phyloP scores from a whole-genome alignment of 2,797 vertebrate species.

The Lithobates pipiens region DNA sequence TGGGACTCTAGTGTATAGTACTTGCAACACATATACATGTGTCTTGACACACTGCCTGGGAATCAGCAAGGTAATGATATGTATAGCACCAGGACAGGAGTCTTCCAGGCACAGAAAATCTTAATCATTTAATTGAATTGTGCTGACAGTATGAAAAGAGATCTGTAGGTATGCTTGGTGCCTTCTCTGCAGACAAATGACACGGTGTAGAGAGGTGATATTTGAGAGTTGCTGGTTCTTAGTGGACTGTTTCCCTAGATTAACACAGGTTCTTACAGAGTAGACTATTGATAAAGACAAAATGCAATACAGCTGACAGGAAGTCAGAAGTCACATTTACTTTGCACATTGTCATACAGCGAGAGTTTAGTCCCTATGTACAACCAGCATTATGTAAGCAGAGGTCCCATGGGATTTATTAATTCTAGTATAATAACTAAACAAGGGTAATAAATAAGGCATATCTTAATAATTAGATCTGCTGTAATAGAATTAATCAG shows the following conservation, averaged over 20 bases:
- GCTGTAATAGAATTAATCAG: no score
- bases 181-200: constrained; percentile 52
- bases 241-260: constrained; percentile 37
- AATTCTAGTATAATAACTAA: no score
- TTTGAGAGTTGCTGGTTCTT: constrained; percentile 42
- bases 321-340: constrained; percentile 11
- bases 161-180: constrained; percentile 53
- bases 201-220: constrained; percentile 60
- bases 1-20: not conserved
- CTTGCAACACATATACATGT: not conserved
- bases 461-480: no score
- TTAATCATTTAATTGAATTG: constrained; percentile 60
- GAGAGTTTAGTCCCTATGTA: not conserved
- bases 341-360: constrained; percentile 4
- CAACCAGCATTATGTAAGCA: no score
- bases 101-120: constrained; percentile 41
- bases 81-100: constrained; percentile 12
- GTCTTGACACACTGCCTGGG: not conserved
- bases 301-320: constrained; percentile 5
- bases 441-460: no score
- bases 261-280: constrained; percentile 40
- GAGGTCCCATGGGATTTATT: no score
- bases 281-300: constrained; percentile 14
- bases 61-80: constrained; percentile 12
- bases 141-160: constrained; percentile 60